Base-by-base conservation (phyloP, 2,113 vertebrate genomes). In the Sigmodon hispidus region DNA sequence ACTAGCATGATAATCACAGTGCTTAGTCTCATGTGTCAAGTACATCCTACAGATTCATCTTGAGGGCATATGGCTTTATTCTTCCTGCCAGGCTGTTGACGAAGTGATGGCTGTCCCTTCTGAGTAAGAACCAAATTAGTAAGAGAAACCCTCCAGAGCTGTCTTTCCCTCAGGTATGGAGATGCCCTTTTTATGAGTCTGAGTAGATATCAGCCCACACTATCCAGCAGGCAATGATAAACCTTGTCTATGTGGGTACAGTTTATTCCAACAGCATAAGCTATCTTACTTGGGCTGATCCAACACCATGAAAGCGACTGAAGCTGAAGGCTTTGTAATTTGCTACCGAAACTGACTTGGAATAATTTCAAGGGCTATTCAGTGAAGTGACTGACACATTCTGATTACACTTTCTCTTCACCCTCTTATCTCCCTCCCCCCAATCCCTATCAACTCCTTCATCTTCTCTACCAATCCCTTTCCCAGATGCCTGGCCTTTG, bases 171-270 rank as follows among this genome's bases (percentile, higher is more conserved):
- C 48, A 77, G 31, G 1, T 22, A 1, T 3, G 22, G 50, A 55
- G 2, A 7, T 29, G 34, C 36, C 70, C 1, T 16, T 11, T 34
- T 5, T 40, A n/a, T 45, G 65, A 11, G 29, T 16, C 15, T 26
- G 40, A 63, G 21, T 72, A 31, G 63, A 81, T 92, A 34, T 17
- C 77, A 65, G 31, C 10, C 3, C 1, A 0, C 29, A 36, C 11
- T 5, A 12, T 10, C 40, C 1, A 2, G 0, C 2, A 2, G 10
- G 75, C 43, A 52, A 36, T 45, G 43, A 12, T 3, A 55, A 73
- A 36, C 36, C 4, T 57, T 4, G 7, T 65, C 1, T 36, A 24
- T 59, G 1, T 45, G 21, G 59, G 36, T 3, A 0, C 19, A 45
- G 24, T 88, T 65, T n/a, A 45, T n/a, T n/a, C 75, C 2, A 63